A percentile compares a stretch with the other conserved stretches of the same genome.
Evolutionary conservation across 2,797 vertebrate species (phyloP).

Genomic region (Thunnus albacares): DNA sequence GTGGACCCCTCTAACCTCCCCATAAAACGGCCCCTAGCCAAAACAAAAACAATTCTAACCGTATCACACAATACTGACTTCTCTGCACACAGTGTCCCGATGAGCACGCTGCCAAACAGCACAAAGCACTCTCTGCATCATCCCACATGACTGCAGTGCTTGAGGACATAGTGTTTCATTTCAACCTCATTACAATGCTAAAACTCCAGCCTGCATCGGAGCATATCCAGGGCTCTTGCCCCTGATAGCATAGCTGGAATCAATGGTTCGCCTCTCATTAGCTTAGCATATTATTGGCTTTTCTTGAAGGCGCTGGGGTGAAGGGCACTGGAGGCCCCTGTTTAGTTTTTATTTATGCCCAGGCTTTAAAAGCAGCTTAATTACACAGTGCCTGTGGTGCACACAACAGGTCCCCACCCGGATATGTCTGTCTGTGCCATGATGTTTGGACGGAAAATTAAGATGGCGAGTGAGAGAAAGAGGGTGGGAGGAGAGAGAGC

Average conservation of each 20-base stretch:
- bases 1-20: slow-evolving; percentile 64
- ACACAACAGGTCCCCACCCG: slow-evolving; percentile 78
- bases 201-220: slow-evolving; percentile 75
- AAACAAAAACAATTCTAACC: slow-evolving; percentile 70
- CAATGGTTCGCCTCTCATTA: slow-evolving; percentile 81
- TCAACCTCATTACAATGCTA: slow-evolving; percentile 82
- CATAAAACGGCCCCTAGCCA: slow-evolving; percentile 64
- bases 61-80: slow-evolving; percentile 63
- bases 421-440: slow-evolving; percentile 67
- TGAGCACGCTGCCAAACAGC: slow-evolving; percentile 67
- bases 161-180: slow-evolving; percentile 79
- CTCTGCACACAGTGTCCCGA: slow-evolving; percentile 60
- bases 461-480: slow-evolving; percentile 50
- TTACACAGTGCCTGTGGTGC: slow-evolving; percentile 74
- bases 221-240: slow-evolving; percentile 69
- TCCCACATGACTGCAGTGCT: slow-evolving; percentile 78
- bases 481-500: slow-evolving; percentile 28
- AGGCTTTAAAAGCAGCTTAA: slow-evolving; percentile 81
- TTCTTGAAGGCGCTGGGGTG: slow-evolving; percentile 75
- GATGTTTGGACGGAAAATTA: slow-evolving; percentile 67
- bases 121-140: slow-evolving; percentile 69
- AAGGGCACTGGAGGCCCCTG: slow-evolving; percentile 78
- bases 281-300: slow-evolving; percentile 84
- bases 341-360: slow-evolving; percentile 82
- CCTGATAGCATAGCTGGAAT: slow-evolving; percentile 77